phyloP scores from a whole-genome alignment of 2,113 vertebrate species.

The Vombatus ursinus region DNA sequence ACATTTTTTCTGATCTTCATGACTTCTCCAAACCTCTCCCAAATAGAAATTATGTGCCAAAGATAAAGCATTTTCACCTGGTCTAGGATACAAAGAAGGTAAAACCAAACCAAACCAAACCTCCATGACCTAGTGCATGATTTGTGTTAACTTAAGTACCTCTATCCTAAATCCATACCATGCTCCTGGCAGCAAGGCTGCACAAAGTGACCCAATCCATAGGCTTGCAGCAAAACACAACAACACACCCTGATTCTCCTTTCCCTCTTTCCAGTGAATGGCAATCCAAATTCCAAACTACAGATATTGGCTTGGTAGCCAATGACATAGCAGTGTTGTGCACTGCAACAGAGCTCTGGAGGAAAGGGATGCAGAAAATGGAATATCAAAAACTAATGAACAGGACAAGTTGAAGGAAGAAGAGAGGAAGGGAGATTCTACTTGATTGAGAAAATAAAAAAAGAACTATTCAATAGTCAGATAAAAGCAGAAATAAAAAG shows the following conservation, averaged over 20 bases:
- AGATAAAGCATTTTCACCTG: neutral
- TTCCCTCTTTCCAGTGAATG: neutral
- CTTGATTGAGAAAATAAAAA: neutral
- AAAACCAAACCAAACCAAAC: neutral
- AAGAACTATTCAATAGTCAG: neutral
- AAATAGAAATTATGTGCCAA: neutral
- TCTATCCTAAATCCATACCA: neutral
- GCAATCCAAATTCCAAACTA: neutral
- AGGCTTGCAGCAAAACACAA: neutral
- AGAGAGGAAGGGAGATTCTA: neutral
- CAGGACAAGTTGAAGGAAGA: neutral
- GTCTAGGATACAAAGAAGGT: neutral
- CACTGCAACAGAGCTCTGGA: neutral
- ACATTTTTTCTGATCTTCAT: neutral
- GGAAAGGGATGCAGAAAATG: neutral
- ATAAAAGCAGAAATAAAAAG: neutral
- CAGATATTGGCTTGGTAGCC: neutral
- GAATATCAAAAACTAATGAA: neutral
- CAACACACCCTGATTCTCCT: neutral
- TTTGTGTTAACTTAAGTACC: neutral
- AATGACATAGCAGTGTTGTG: neutral
- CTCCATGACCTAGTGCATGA: neutral
- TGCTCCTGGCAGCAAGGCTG: neutral
- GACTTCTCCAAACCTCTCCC: neutral
- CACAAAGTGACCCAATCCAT: neutral